These are phyloP conservation scores for Pyrocoelia pectoralis DNA, from an alignment of 2,888 invertebrate genomes.

Conservation along the genomic window DNA sequence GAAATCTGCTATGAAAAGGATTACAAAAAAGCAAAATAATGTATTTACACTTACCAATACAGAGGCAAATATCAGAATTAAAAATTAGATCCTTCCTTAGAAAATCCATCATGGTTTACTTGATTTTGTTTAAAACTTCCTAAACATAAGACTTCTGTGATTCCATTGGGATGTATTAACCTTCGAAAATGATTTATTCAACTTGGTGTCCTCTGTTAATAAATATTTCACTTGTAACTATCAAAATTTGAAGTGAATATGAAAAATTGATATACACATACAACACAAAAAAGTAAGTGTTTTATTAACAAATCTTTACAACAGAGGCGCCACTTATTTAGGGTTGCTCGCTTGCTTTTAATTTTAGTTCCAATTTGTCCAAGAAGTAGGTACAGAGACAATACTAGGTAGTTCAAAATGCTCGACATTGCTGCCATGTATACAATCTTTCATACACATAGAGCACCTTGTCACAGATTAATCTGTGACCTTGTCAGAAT, in stretches of 20 bases:
- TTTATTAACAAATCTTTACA: slow-evolving; percentile 42
- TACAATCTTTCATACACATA: no score
- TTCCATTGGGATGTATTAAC: neutral
- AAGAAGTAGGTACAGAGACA: no score
- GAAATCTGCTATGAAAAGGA: neutral
- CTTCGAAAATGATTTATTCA: neutral
- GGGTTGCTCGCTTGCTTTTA: neutral
- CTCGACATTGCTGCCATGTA: no score
- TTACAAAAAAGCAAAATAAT: neutral
- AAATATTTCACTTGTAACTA: neutral
- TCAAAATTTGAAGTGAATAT: no score
- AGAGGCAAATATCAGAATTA: neutral
- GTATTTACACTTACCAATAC: neutral
- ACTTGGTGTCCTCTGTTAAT: slow-evolving; percentile 17
- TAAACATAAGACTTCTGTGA: neutral
- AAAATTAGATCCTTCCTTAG: neutral
- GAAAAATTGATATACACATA: no score
- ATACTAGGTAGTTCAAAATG: no score
- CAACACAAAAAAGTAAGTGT: no score
- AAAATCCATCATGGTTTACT: slow-evolving; percentile 11
- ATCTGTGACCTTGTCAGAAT: no score
- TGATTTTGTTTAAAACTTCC: slow-evolving; percentile 1
- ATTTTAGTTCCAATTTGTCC: neutral
- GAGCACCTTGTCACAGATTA: no score
- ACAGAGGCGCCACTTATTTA: slow-evolving; percentile 40